Percentiles rank a stretch among this genome's conserved stretches.
phyloP scores from a whole-genome alignment of 2,797 vertebrate species.

The Oceanodroma leucorhoa region DNA sequence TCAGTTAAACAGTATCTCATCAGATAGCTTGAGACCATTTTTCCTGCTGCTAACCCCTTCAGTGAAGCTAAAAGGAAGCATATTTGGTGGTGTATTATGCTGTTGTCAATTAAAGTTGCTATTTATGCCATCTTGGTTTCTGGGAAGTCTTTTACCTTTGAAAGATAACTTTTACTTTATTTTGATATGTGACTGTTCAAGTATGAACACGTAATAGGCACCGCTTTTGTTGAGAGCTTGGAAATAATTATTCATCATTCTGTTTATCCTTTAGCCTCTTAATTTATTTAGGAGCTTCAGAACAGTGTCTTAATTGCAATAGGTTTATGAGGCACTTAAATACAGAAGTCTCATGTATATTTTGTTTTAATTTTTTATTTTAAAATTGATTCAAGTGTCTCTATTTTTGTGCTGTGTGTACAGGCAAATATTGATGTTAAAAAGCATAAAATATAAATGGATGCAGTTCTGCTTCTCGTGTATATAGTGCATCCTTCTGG shows the following conservation, averaged over 20 bases:
- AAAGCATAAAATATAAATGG: conserved; percentile 27
- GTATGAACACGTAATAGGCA: not conserved
- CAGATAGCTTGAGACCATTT: not conserved
- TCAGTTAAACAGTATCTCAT: not conserved
- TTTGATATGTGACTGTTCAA: not conserved
- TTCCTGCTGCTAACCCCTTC: not conserved
- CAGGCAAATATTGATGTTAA: not conserved
- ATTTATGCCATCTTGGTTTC: not conserved
- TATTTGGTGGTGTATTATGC: not conserved
- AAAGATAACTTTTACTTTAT: not conserved
- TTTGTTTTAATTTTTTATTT: conserved; percentile 57
- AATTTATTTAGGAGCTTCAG: not conserved
- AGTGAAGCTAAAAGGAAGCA: not conserved
- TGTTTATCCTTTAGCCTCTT: not conserved
- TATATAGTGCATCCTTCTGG: not conserved
- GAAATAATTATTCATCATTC: not conserved
- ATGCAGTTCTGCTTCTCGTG: not conserved
- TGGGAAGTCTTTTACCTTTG: not conserved
- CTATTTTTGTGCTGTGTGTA: conserved; percentile 25
- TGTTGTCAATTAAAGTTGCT: not conserved
- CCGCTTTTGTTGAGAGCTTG: not conserved
- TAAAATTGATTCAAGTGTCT: conserved; percentile 34
- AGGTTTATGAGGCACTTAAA: conserved; percentile 12
- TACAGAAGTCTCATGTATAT: not conserved
- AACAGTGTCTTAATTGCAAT: not conserved